Conservation (phyloP, 2,888 invertebrate genomes). For the Hypolimnas misippus region DNA sequence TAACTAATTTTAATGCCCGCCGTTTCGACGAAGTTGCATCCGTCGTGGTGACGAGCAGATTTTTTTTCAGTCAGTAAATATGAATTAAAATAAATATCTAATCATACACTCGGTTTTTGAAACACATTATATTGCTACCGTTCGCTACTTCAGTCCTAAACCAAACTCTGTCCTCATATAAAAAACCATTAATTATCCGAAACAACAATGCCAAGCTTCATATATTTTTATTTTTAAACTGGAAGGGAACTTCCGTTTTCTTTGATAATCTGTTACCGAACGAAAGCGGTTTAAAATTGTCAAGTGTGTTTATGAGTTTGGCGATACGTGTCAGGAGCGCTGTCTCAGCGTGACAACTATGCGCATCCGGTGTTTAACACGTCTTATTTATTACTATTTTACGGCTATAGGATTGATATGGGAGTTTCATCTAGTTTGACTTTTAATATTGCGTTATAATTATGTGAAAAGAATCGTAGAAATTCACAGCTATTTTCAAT, state of each 20-base stretch:
- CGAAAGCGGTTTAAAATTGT: constrained; percentile 35
- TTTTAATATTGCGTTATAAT: constrained; percentile 14
- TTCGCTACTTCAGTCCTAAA: neutral
- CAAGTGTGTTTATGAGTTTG: constrained; percentile 43
- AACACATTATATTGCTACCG: neutral
- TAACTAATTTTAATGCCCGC: too few relatives aligned
- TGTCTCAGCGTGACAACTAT: constrained; percentile 54
- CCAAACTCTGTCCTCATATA: constrained; percentile 13
- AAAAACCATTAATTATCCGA: constrained; percentile 31
- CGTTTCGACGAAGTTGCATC: too few relatives aligned
- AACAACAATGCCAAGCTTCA: constrained; percentile 34
- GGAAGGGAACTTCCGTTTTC: constrained; percentile 43
- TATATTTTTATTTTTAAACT: constrained; percentile 43
- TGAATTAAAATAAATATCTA: neutral
- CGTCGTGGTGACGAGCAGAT: too few relatives aligned
- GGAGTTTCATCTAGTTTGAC: neutral
- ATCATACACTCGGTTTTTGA: neutral
- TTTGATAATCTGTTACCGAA: constrained; percentile 38
- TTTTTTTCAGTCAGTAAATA: too few relatives aligned
- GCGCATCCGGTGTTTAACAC: constrained; percentile 57
- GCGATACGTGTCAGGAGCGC: constrained; percentile 37
- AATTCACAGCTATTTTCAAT: neutral
- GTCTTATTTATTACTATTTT: constrained; percentile 61
- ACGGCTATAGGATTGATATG: constrained; percentile 25
- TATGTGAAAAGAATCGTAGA: neutral